A percentile compares a stretch with the other conserved stretches of the same genome.
These are phyloP conservation scores for Oryzias javanicus DNA, from an alignment of 2,113 vertebrate species.

Conservation along the genomic window DNA sequence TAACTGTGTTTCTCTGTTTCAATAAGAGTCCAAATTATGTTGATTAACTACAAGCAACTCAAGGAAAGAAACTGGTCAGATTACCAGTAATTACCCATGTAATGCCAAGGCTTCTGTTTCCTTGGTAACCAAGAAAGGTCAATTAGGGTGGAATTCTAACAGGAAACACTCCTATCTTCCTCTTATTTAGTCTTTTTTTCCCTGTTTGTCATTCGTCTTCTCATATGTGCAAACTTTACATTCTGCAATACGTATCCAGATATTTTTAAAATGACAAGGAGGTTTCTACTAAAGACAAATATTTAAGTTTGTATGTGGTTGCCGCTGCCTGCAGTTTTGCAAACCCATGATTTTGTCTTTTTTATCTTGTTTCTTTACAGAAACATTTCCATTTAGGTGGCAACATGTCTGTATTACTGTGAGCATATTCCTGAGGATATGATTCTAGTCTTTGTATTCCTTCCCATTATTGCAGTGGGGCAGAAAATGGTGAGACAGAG, in stretches of 20 bases:
- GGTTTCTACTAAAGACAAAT: too few relatives aligned
- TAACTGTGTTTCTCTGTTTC: conserved; percentile 1
- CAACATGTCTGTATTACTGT: not conserved
- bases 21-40: not conserved
- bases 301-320: too few relatives aligned
- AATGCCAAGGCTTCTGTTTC: conserved; percentile 41
- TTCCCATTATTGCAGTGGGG: conserved; percentile 15
- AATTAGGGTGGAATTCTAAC: conserved; percentile 66
- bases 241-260: too few relatives aligned
- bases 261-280: too few relatives aligned
- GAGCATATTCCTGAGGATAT: not conserved
- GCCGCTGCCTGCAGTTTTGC: too few relatives aligned
- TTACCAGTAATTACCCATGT: conserved; percentile 49
- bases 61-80: conserved; percentile 41
- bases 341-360: too few relatives aligned
- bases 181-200: conserved; percentile 17
- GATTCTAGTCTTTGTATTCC: not conserved
- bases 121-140: conserved; percentile 62
- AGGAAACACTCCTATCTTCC: conserved; percentile 55
- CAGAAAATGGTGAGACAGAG: conserved; percentile 9
- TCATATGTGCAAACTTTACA: conserved; percentile 13
- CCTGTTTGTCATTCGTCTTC: conserved; percentile 25
- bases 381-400: not conserved
- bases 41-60: conserved; percentile 28
- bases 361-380: too few relatives aligned